Evolutionary conservation across 2,888 invertebrate species (phyloP), one percentile per base, ranked within the genome.

Genomic region (Ennomos quercinarius): DNA sequence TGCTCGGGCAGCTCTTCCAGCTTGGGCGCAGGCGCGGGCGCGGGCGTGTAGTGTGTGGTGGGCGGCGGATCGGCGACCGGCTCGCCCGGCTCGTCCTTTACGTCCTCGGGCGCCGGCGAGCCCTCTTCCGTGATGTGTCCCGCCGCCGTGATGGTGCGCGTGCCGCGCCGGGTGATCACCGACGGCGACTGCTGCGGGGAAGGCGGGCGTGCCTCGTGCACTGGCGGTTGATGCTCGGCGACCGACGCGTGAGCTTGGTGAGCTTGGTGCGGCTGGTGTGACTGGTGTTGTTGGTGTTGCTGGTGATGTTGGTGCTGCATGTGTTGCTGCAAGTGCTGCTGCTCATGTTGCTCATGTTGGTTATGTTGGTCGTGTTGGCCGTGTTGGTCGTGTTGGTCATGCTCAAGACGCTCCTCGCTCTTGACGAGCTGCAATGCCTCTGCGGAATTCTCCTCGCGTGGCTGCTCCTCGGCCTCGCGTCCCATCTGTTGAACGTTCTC

Each of bases 111-210:
- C 10, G 71, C 68, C 50, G 77, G 71, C 54, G 82, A 79, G 46
- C 78, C 82, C 38, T 78, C 82, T 37, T 78, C 86, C 37, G 91
- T 94, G 61, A 94, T 94, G 75, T 94, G 94, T 2, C 94, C 94
- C 43, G 94, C 91, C 9, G 94, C 89, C 17, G 94, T 94, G 72
- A 95, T 95, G 36, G 94, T 94, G 48, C 94, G 89, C 48, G 94
- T 87, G 62, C 91, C 90, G 54, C 94, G 91, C 9, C 94, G 89
- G 35, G 94, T 94, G 76, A 94, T 94, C 13, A 94, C 94, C 11
- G 91, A 88, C 58, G 83, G 85, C n/a, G 77, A 74, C 56, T 80
- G 84, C 48, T 89, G 85, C 67, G 61, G 91, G n/a, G 76, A 35
- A 78, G 6, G 76, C 71, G 10, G 63, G 68, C 8, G 68, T 66